phyloP scores from a whole-genome alignment of 2,797 vertebrate genomes.

The Cyprinella venusta region DNA sequence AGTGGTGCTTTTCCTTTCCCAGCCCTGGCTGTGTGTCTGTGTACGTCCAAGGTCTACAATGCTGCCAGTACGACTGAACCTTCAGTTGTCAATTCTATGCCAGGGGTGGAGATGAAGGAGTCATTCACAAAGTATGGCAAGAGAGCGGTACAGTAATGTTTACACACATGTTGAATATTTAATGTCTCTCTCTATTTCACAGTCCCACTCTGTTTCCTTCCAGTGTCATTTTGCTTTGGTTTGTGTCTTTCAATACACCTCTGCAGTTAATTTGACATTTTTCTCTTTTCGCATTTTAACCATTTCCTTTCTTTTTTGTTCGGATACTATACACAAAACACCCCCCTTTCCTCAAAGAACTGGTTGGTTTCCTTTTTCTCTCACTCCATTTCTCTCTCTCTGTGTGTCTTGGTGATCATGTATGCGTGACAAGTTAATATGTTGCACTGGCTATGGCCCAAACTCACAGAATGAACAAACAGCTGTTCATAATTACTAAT shows the following conservation, averaged over 20 bases:
- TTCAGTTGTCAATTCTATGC: slow-evolving; percentile 30
- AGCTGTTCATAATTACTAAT: slow-evolving; percentile 48
- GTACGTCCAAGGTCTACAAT: neutral
- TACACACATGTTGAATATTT: slow-evolving; percentile 23
- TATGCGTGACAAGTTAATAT: slow-evolving; percentile 42
- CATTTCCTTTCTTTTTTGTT: neutral
- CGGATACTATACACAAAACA: neutral
- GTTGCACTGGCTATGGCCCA: slow-evolving; percentile 18
- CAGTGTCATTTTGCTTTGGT: neutral
- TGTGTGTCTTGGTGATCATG: slow-evolving; percentile 24
- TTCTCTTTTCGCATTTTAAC: neutral
- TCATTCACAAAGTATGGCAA: slow-evolving; percentile 17
- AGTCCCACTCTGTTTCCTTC: neutral
- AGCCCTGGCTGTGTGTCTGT: neutral
- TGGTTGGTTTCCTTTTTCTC: neutral
- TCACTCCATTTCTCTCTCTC: neutral
- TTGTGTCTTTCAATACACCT: slow-evolving; percentile 7
- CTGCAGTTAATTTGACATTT: neutral
- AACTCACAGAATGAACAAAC: slow-evolving; percentile 44
- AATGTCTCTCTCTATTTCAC: slow-evolving; percentile 23
- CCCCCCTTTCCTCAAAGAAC: neutral
- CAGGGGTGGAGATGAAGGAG: slow-evolving; percentile 28
- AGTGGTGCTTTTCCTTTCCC: slow-evolving; percentile 36
- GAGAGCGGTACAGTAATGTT: slow-evolving; percentile 1
- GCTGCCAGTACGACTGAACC: slow-evolving; percentile 45